Base-by-base conservation (phyloP, 1,140 invertebrate genomes). In the Halictus rubicundus region DNA sequence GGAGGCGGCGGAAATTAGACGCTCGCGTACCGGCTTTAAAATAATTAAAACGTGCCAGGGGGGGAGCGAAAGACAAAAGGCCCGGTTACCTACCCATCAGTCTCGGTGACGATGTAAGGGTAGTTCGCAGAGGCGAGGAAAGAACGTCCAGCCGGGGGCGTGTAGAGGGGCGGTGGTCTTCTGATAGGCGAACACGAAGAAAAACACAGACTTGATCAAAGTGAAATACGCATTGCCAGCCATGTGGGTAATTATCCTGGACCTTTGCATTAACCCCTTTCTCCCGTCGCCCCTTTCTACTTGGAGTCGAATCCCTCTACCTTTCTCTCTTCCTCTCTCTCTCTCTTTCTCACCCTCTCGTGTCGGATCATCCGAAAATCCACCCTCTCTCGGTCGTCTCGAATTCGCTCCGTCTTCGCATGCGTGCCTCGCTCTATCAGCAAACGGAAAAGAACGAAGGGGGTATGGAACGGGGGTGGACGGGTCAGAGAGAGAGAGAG, bases 201-300 rank as follows among this genome's bases (percentile, higher is more conserved):
- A 93, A 93, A 93, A 93, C 90, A 93, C 88, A 90, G 90, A 90
- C 88, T 90, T 92, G 91, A 93, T 92, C 92, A 93, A 93, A 92
- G 91, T 89, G 84, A 90, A 92, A 90, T 91, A 90, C 89, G 89
- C 89, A 92, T 92, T 91, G 86, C 87, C 90, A 89, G 89, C 89
- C 92, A 92, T 93, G 91, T 92, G 92, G 92, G 91, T 93, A 92
- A 93, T 93, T 93, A 93, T 91, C 90, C 88, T 90, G 88, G 89
- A 91, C 90, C 89, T 91, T 91, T 93, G 88, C 92, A 88, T 90
- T 89, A 90, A 89, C 89, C 89, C 90, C 88, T 89, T 91, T 79
- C 42, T 46, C 49, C 54, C 54, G 25, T 14, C 57, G 54, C 61
- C 81, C 72, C 37, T 77, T 73, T 73, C 77, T 72, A 66, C 83